Base-by-base conservation (phyloP, 2,888 invertebrate species). In the Isoperla grammatica region DNA sequence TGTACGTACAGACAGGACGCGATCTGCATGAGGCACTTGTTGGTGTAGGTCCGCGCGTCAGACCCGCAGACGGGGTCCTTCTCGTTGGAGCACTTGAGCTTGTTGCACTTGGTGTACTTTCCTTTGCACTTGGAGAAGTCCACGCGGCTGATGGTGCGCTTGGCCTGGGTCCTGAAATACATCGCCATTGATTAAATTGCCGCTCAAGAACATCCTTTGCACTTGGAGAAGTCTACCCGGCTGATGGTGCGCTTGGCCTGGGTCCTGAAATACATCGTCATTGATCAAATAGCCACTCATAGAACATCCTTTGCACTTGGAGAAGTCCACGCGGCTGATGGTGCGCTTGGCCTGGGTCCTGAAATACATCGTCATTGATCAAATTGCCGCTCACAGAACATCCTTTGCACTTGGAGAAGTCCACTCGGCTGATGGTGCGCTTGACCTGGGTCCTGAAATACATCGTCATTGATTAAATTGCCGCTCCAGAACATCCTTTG, bases 1-100 rank as follows among this genome's bases (percentile, higher is more conserved):
- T n/a, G n/a, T n/a, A 81, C 90, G 83, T 77, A 91, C 85, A 91
- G 77, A 74, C 95, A 93, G 49, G 89, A 87, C 17, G 91, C 91
- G 61, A 88, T 83, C 69, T 88, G 88, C 66, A 94, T 75, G 63
- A 87, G 86, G 72, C 93, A 94, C 68, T 88, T 85, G 72, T 89
- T 91, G 63, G 81, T 81, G 76, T 94, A 94, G 0, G 90, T 90
- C 64, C 83, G 84, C 13, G 92, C 91, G 69, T 94, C 93, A 6
- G 91, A 91, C 1, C 93, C 94, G 69, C 94, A 94, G n/a, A 93
- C 86, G 1, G 88, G 89, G 72, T 74, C 73, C 53, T 68, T 67
- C 13, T 67, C 67, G 9, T 64, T 66, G 23, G 70, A 69, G 60
- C 74, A 74, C 62, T 85, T 83, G 57, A 82, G 77, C 69, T 89